Conservation (phyloP, 2,797 vertebrate species). For the Chanos chanos region DNA sequence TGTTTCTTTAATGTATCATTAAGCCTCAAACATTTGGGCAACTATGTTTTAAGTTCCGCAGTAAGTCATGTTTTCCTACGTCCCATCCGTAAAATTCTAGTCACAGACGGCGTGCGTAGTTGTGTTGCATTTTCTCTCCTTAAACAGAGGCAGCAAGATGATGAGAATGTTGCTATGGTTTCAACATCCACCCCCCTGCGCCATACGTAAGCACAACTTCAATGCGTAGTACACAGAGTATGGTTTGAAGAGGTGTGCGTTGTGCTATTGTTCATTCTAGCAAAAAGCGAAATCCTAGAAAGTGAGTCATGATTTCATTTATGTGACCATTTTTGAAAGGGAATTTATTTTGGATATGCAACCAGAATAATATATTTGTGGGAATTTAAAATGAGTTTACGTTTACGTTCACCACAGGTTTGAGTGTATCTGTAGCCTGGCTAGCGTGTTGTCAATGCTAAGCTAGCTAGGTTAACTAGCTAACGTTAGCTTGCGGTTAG, state of each 20-base stretch:
- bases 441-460: too few species aligned
- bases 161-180: slow-evolving; percentile 57
- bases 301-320: slow-evolving; percentile 62
- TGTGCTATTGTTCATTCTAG: slow-evolving; percentile 48
- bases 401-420: too few species aligned
- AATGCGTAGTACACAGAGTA: slow-evolving; percentile 55
- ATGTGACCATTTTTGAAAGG: slow-evolving; percentile 1
- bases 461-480: slow-evolving; percentile 16
- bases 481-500: background rate
- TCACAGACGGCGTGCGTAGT: too few species aligned
- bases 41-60: too few species aligned
- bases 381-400: background rate
- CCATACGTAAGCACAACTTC: slow-evolving; percentile 29
- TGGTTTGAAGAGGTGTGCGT: slow-evolving; percentile 47
- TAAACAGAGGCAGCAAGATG: too few species aligned
- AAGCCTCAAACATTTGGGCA: too few species aligned
- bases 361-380: background rate
- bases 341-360: background rate
- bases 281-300: slow-evolving; percentile 48
- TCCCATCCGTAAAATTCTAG: too few species aligned
- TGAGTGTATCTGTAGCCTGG: too few species aligned
- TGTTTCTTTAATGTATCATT: too few species aligned
- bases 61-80: too few species aligned
- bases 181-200: slow-evolving; percentile 44
- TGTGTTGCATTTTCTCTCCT: background rate